Evolutionary conservation across 1,140 invertebrate species (phyloP), one percentile per base, ranked within the genome.

Genomic region (Penaeus indicus): DNA sequence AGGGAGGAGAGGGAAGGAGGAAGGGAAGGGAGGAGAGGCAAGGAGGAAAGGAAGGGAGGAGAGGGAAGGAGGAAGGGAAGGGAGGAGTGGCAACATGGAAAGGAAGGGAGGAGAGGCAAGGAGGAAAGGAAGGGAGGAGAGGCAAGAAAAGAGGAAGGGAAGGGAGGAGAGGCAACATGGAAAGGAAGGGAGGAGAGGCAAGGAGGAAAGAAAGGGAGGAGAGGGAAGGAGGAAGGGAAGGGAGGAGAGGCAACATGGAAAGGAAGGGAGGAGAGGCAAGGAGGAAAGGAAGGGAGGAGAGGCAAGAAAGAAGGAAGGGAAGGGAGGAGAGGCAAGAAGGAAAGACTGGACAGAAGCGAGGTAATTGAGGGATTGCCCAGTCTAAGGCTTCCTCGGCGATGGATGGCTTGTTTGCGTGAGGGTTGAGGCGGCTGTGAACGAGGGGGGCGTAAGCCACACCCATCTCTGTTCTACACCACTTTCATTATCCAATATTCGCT

Each of bases 401-500:
- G 81, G 81, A 83, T 83, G 81, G 62, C 61, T 32, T 42, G 81
- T 83, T 83, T 63, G 81, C 81, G 81, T 83, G 81, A 32, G 60
- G 18, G 54, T 22, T n/a, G 81, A 18, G 62, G 25, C 81, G 38
- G 22, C n/a, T 60, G 38, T 64, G 81, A 63, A 83, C 61, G 81
- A 83, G 54, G 38, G 22, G 81, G 81, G 81, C 81, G 81, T 83
- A 83, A 83, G 81, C 81, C 81, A 83, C 81, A 83, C 81, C 81
- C 81, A 64, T 16, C 81, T 25, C 38, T 63, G 60, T 22, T 62
- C n/a, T 63, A 21, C 54, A 19, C 81, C 81, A 83, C 81, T 83
- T 63, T 83, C 81, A 83, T 83, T 83, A 83, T 83, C 81, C 81
- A 83, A 83, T 83, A 83, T 83, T 63, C 81, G 25, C 81, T 83